phyloP scores from a whole-genome alignment of 2,888 invertebrate genomes.

The Epistrophe grossulariae region DNA sequence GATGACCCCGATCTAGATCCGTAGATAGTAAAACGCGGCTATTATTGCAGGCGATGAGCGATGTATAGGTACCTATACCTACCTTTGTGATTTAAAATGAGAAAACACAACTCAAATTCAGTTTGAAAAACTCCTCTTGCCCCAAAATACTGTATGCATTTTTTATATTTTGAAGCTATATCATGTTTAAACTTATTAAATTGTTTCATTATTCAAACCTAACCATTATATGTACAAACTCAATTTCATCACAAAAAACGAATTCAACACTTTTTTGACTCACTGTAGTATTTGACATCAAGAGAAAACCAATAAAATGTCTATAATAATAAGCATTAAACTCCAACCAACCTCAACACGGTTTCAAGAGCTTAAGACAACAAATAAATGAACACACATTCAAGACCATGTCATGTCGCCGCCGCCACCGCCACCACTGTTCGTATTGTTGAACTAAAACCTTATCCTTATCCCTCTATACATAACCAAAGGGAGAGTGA shows the following conservation, averaged over 20 bases:
- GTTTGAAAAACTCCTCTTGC: too few relatives aligned
- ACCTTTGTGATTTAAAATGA: too few relatives aligned
- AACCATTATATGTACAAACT: too few relatives aligned
- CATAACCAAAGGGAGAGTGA: not conserved
- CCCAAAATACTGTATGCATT: too few relatives aligned
- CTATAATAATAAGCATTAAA: conserved; percentile 7
- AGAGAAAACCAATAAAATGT: conserved; percentile 17
- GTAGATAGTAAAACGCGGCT: too few relatives aligned
- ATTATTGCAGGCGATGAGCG: too few relatives aligned
- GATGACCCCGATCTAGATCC: too few relatives aligned
- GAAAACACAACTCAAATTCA: too few relatives aligned
- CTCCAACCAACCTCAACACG: conserved; percentile 17
- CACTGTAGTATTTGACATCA: not conserved
- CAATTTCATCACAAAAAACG: not conserved
- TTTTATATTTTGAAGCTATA: too few relatives aligned
- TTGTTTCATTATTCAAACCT: too few relatives aligned
- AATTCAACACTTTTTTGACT: not conserved
- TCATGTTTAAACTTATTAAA: too few relatives aligned
- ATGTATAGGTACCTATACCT: too few relatives aligned
- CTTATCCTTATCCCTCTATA: not conserved
- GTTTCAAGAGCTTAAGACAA: conserved; percentile 12
- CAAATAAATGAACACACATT: conserved; percentile 8
- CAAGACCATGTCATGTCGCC: conserved; percentile 12
- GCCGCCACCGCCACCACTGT: not conserved
- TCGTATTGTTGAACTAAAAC: conserved; percentile 3